Percentiles rank a stretch among this genome's conserved stretches.
Evolutionary conservation across 2,888 invertebrate genomes (phyloP).

Genomic region (Diadegma fenestrale): DNA sequence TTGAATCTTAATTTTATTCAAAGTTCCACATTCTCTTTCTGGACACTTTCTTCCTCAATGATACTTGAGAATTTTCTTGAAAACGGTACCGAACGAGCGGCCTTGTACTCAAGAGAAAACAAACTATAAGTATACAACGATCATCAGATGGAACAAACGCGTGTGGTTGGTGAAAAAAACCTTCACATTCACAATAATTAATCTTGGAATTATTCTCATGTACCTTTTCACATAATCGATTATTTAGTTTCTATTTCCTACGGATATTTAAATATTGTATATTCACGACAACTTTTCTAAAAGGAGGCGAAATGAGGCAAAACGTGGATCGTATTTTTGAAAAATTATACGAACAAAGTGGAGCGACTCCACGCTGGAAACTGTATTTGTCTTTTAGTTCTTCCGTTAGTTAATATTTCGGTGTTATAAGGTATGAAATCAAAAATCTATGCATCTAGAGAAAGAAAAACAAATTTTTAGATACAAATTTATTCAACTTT

Average conservation of each 20-base stretch:
- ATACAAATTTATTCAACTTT: slow-evolving; percentile 18
- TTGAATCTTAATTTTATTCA: slow-evolving; percentile 13
- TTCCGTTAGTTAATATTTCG: slow-evolving; percentile 59
- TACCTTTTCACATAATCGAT: slow-evolving; percentile 62
- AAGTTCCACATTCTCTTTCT: slow-evolving; percentile 28
- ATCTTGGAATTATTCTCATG: slow-evolving; percentile 53
- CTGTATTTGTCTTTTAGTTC: slow-evolving; percentile 56
- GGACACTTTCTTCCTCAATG: slow-evolving; percentile 47
- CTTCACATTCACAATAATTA: slow-evolving; percentile 47
- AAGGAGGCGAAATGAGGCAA: not conserved
- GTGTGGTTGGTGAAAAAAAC: slow-evolving; percentile 13
- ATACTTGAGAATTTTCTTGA: slow-evolving; percentile 35
- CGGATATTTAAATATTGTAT: slow-evolving; percentile 34
- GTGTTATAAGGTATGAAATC: slow-evolving; percentile 39
- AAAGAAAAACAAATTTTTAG: slow-evolving; percentile 7
- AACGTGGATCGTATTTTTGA: slow-evolving; percentile 8
- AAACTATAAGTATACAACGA: slow-evolving; percentile 24
- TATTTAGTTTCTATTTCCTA: slow-evolving; percentile 44
- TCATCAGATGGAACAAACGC: slow-evolving; percentile 13
- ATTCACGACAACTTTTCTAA: slow-evolving; percentile 10
- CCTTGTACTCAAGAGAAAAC: slow-evolving; percentile 65
- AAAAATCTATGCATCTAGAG: not conserved
- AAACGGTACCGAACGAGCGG: slow-evolving; percentile 56
- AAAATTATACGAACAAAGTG: slow-evolving; percentile 13
- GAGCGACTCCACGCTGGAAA: slow-evolving; percentile 24